Percentiles rank a stretch among this genome's conserved stretches.
Evolutionary conservation across 2,113 vertebrate species (phyloP).

Genomic region (Ariopsis seemanni): DNA sequence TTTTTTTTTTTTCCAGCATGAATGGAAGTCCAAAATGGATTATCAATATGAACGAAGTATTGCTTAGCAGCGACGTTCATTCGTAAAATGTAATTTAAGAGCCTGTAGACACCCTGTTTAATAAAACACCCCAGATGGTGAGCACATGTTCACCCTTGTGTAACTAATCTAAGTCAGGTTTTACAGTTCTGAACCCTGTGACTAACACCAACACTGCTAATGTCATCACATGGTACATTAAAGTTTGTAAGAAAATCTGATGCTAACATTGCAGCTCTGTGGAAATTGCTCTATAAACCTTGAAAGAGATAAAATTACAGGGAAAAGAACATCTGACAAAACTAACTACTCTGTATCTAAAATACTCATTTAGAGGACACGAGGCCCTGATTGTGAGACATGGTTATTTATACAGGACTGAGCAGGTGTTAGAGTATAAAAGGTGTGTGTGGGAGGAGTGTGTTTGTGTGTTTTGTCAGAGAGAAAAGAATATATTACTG

Average conservation of each 20-base stretch:
- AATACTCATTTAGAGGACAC: slow-evolving; percentile 35
- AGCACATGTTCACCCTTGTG: neutral
- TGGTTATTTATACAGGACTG: slow-evolving; percentile 24
- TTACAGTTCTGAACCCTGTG: slow-evolving; percentile 10
- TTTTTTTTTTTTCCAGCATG: neutral
- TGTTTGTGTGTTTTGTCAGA: slow-evolving; percentile 25
- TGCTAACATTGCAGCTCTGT: neutral
- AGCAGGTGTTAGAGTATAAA: slow-evolving; percentile 38
- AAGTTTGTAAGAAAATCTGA: slow-evolving; percentile 31
- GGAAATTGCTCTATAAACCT: slow-evolving; percentile 37
- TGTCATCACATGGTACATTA: slow-evolving; percentile 4
- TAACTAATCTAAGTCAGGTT: neutral
- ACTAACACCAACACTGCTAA: slow-evolving; percentile 19
- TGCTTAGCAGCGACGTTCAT: neutral
- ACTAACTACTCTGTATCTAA: slow-evolving; percentile 50
- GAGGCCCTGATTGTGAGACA: neutral
- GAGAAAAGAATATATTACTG: neutral
- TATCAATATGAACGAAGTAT: neutral
- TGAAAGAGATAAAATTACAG: slow-evolving; percentile 39
- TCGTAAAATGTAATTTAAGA: neutral
- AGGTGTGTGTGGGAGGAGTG: slow-evolving; percentile 49
- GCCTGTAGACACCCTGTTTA: slow-evolving; percentile 1
- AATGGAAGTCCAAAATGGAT: neutral
- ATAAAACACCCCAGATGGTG: neutral
- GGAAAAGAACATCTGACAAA: slow-evolving; percentile 43